A percentile compares a stretch with the other conserved stretches of the same genome.
These are phyloP conservation scores for Crioceris asparagi DNA, from an alignment of 2,888 invertebrate species.

Conservation along the genomic window DNA sequence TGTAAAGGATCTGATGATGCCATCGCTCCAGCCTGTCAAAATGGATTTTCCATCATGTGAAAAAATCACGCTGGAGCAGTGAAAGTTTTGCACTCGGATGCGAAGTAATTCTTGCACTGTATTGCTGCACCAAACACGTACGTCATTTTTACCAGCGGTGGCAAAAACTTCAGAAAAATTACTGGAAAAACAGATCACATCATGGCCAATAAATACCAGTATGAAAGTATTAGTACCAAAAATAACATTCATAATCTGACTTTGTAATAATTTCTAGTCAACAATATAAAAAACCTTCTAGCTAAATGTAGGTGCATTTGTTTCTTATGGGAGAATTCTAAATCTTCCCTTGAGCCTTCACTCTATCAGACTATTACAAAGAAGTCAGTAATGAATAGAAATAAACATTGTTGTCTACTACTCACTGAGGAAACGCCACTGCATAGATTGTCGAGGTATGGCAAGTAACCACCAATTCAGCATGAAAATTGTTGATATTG, in stretches of 20 bases:
- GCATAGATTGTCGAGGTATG: slow-evolving; percentile 72
- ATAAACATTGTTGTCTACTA: no score
- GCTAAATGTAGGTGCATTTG: no score
- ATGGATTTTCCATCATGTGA: slow-evolving; percentile 70
- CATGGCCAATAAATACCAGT: not conserved
- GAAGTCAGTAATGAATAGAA: no score
- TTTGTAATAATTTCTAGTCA: no score
- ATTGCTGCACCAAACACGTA: slow-evolving; percentile 74
- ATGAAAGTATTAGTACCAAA: no score
- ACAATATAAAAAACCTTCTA: not conserved
- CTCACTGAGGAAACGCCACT: slow-evolving; percentile 73
- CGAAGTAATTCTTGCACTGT: slow-evolving; percentile 71
- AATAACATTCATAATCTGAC: no score
- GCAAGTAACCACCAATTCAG: slow-evolving; percentile 67
- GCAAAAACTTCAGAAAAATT: slow-evolving; percentile 77
- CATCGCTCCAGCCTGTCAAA: slow-evolving; percentile 77
- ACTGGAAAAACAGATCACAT: slow-evolving; percentile 39
- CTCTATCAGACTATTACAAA: no score
- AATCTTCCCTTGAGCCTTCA: no score
- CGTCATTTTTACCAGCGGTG: slow-evolving; percentile 73
- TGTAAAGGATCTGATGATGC: slow-evolving; percentile 69
- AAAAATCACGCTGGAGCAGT: slow-evolving; percentile 69
- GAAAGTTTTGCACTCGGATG: slow-evolving; percentile 78
- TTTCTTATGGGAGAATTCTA: no score
- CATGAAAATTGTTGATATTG: slow-evolving; percentile 53